phyloP scores from a whole-genome alignment of 2,888 invertebrate genomes.

The Eilema caniola region DNA sequence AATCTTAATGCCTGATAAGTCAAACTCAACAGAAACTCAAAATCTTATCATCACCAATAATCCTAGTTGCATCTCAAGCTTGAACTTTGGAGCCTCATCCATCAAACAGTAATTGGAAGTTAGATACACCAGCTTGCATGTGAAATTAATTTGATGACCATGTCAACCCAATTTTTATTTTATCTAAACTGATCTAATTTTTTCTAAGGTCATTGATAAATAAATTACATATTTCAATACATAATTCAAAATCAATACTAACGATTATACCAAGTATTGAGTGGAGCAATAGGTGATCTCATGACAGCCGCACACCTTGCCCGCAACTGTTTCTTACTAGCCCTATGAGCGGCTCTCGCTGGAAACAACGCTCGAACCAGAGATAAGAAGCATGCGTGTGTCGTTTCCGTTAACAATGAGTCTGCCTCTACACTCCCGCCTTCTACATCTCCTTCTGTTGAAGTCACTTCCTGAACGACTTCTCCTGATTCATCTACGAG shows the following conservation, averaged over 20 bases:
- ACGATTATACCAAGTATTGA: slow-evolving; percentile 93
- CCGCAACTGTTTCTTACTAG: slow-evolving; percentile 92
- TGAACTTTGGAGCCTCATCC: too few relatives aligned
- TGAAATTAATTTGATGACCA: too few relatives aligned
- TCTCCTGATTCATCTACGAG: slow-evolving; percentile 88
- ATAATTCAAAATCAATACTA: slow-evolving; percentile 55
- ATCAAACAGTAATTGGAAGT: too few relatives aligned
- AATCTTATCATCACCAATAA: too few relatives aligned
- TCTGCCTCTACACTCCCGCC: slow-evolving; percentile 16
- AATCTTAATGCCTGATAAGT: too few relatives aligned
- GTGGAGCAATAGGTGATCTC: slow-evolving; percentile 92
- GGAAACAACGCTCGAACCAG: slow-evolving; percentile 95
- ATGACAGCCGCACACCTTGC: slow-evolving; percentile 91
- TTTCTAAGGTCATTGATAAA: neutral
- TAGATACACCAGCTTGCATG: too few relatives aligned
- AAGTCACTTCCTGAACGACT: slow-evolving; percentile 68
- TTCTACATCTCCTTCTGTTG: slow-evolving; percentile 48
- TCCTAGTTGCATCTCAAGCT: too few relatives aligned
- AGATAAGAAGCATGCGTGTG: slow-evolving; percentile 95
- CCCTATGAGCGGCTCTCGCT: slow-evolving; percentile 94
- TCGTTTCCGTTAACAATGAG: slow-evolving; percentile 90
- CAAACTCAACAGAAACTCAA: too few relatives aligned
- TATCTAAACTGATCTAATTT: too few relatives aligned
- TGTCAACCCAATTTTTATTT: too few relatives aligned
- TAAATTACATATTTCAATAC: neutral